phyloP scores from a whole-genome alignment of 2,888 invertebrate species.

The Tetragonula carbonaria region DNA sequence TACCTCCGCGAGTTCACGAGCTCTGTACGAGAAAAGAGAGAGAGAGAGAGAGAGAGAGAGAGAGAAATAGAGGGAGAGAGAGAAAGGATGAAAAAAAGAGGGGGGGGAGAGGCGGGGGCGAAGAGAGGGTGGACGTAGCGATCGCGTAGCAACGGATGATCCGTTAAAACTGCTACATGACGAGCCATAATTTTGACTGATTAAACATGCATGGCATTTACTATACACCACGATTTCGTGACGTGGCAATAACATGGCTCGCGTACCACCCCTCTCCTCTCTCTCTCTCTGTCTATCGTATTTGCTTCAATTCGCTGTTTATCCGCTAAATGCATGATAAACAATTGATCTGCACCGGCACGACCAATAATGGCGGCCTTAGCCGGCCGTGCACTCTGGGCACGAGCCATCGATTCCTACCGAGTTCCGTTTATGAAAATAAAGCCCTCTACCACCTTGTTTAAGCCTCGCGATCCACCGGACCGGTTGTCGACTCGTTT shows the following conservation, averaged over 20 bases:
- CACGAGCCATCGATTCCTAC: constrained; percentile 63
- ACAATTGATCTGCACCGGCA: constrained; percentile 67
- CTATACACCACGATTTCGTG: constrained; percentile 75
- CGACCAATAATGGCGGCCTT: constrained; percentile 69
- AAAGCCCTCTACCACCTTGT: constrained; percentile 7
- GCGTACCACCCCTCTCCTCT: constrained; percentile 1
- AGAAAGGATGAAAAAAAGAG: not conserved
- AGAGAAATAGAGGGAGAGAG: not conserved
- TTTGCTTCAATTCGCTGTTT: constrained; percentile 77
- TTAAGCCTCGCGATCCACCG: not conserved
- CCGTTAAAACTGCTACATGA: constrained; percentile 76
- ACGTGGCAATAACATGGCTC: constrained; percentile 68
- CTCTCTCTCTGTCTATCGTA: constrained; percentile 37
- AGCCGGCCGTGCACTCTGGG: constrained; percentile 54
- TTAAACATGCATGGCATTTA: constrained; percentile 80
- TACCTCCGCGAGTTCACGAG: too few relatives aligned
- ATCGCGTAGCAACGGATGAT: constrained; percentile 76
- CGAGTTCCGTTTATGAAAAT: constrained; percentile 52
- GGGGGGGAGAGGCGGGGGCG: constrained; percentile 7
- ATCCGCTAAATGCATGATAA: constrained; percentile 79
- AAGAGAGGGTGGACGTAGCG: constrained; percentile 12
- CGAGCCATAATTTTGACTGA: constrained; percentile 80
- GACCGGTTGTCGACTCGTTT: not conserved
- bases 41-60: not conserved
- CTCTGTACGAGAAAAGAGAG: too few relatives aligned